Evolutionary conservation across 2,113 vertebrate genomes (phyloP).

Genomic region (Rhizomys pruinosus): DNA sequence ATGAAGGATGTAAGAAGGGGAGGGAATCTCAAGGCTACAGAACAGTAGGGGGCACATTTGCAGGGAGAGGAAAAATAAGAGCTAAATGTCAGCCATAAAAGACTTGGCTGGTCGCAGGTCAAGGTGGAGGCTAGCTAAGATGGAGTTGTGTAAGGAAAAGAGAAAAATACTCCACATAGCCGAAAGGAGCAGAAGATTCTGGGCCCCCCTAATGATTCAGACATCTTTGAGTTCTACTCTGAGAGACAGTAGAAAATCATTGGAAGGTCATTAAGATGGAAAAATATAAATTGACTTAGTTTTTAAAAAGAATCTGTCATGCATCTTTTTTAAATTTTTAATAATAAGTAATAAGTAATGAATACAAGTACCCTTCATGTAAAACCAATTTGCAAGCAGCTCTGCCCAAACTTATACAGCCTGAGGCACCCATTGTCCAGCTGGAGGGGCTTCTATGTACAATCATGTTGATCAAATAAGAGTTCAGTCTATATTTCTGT

Average conservation of each 20-base stretch:
- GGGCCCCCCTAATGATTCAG: neutral
- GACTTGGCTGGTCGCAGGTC: neutral
- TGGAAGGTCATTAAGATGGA: neutral
- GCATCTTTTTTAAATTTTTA: too few relatives aligned
- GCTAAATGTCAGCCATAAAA: neutral
- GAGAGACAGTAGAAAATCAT: neutral
- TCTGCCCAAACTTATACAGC: too few relatives aligned
- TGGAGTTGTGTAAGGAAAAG: neutral
- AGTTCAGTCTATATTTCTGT: too few relatives aligned
- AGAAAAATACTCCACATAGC: neutral
- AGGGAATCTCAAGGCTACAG: fast-evolving
- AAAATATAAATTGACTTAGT: neutral
- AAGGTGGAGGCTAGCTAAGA: neutral
- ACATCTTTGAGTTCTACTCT: neutral
- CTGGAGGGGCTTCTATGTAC: too few relatives aligned
- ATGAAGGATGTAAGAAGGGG: neutral
- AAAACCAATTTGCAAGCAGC: too few relatives aligned
- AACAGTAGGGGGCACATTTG: neutral
- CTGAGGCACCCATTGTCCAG: too few relatives aligned
- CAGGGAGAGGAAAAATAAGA: neutral
- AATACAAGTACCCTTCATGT: too few relatives aligned
- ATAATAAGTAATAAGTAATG: too few relatives aligned
- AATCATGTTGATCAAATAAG: too few relatives aligned
- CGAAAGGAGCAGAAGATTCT: too few relatives aligned
- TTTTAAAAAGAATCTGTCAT: too few relatives aligned